These are phyloP conservation scores for Cheilosia soror DNA, from an alignment of 2,888 invertebrate species.

Conservation along the genomic window DNA sequence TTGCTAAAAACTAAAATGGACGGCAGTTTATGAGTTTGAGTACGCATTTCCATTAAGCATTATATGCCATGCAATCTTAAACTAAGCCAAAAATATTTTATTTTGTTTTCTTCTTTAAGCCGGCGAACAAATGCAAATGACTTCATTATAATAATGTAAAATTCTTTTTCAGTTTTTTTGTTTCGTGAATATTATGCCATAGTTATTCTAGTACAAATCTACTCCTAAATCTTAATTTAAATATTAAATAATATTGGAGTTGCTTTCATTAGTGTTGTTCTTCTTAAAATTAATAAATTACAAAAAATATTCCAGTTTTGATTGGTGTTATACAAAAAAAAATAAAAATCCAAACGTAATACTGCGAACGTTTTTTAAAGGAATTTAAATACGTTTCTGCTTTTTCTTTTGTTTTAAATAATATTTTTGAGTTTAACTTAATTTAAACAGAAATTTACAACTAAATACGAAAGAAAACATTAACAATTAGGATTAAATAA, in stretches of 20 bases:
- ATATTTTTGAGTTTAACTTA: constrained; percentile 30
- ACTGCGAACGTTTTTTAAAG: constrained; percentile 55
- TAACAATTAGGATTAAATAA: constrained; percentile 73
- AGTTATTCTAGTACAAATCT: constrained; percentile 52
- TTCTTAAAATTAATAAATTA: constrained; percentile 39
- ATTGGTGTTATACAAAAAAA: constrained; percentile 1
- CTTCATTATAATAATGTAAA: constrained; percentile 41
- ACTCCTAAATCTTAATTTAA: constrained; percentile 62
- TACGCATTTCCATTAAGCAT: constrained; percentile 42
- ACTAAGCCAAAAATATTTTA: constrained; percentile 18
- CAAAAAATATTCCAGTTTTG: constrained; percentile 36
- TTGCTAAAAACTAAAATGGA: constrained; percentile 59
- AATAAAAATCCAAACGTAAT: constrained; percentile 61
- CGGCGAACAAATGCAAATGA: constrained; percentile 75
- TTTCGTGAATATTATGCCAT: constrained; percentile 69
- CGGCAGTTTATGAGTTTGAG: constrained; percentile 63
- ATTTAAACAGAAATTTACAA: constrained; percentile 42
- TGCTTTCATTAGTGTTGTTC: constrained; percentile 17
- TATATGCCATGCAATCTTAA: constrained; percentile 62
- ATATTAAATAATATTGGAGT: constrained; percentile 61
- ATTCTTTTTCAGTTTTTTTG: constrained; percentile 46
- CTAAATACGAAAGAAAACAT: constrained; percentile 35
- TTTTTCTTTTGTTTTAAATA: constrained; percentile 18
- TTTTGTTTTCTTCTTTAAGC: constrained; percentile 70
- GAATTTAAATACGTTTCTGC: constrained; percentile 9